These are phyloP conservation scores for Limosa lapponica DNA, from an alignment of 2,797 vertebrate species.

Conservation along the genomic window DNA sequence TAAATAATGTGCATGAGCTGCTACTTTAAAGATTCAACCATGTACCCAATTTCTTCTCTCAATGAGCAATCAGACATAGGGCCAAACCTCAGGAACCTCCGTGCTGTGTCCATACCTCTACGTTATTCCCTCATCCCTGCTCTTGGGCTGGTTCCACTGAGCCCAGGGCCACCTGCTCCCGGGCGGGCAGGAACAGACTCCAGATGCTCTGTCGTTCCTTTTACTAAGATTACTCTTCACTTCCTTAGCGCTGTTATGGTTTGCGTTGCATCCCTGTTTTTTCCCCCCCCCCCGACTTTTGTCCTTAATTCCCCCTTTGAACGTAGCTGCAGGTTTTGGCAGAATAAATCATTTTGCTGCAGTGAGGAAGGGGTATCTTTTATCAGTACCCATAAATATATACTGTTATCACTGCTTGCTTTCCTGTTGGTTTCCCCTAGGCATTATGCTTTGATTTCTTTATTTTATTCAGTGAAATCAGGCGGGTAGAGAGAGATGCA, in stretches of 20 bases:
- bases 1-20: rapidly evolving
- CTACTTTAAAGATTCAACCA: background rate
- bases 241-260: background rate
- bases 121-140: background rate
- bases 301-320: background rate
- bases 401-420: background rate
- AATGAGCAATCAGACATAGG: background rate
- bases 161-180: background rate
- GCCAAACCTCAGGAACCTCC: background rate
- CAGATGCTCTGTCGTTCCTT: background rate
- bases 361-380: background rate
- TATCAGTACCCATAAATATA: background rate
- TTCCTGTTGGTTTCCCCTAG: background rate
- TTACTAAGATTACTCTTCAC: background rate
- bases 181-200: background rate
- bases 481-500: background rate
- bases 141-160: background rate
- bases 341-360: background rate
- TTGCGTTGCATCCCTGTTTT: background rate
- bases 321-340: background rate
- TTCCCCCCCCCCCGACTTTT: background rate
- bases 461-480: background rate
- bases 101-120: background rate
- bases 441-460: background rate
- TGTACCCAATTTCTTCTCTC: background rate